Percentiles rank a stretch among this genome's conserved stretches.
These are phyloP conservation scores for Eilema caniola DNA, from an alignment of 2,888 invertebrate genomes.

Conservation along the genomic window DNA sequence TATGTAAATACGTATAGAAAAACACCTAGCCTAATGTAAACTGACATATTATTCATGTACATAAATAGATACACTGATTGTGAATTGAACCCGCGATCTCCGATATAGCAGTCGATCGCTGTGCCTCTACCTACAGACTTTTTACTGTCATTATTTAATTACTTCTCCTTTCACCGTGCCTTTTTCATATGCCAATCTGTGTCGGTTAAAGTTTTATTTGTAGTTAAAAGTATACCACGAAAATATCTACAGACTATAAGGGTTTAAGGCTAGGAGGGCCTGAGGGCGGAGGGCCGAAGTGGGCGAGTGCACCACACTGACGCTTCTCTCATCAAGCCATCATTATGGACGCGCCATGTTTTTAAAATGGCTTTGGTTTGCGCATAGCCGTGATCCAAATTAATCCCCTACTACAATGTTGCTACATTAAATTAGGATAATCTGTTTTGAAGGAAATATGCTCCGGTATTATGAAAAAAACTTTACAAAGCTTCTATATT, in stretches of 20 bases:
- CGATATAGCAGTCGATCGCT: too few relatives aligned
- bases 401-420: constrained; percentile 78
- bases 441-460: constrained; percentile 65
- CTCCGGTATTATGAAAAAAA: constrained; percentile 65
- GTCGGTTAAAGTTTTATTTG: constrained; percentile 18
- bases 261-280: constrained; percentile 34
- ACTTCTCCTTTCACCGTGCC: neutral
- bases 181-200: neutral
- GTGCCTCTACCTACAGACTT: neutral
- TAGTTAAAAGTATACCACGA: constrained; percentile 52
- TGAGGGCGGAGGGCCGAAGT: constrained; percentile 33
- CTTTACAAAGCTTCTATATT: constrained; percentile 71
- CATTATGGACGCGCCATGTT: constrained; percentile 84
- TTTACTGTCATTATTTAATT: neutral
- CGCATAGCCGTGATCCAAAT: constrained; percentile 77
- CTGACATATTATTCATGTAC: too few relatives aligned
- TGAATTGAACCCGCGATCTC: too few relatives aligned
- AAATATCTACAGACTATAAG: constrained; percentile 40
- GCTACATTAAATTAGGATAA: constrained; percentile 72
- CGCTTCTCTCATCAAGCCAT: constrained; percentile 80
- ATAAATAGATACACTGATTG: too few relatives aligned
- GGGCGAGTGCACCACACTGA: constrained; percentile 65
- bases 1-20: too few relatives aligned
- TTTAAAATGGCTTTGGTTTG: constrained; percentile 82
- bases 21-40: too few relatives aligned